These are phyloP conservation scores for Cyprinodon variegatus DNA, from an alignment of 2,113 vertebrate species.

Conservation along the genomic window DNA sequence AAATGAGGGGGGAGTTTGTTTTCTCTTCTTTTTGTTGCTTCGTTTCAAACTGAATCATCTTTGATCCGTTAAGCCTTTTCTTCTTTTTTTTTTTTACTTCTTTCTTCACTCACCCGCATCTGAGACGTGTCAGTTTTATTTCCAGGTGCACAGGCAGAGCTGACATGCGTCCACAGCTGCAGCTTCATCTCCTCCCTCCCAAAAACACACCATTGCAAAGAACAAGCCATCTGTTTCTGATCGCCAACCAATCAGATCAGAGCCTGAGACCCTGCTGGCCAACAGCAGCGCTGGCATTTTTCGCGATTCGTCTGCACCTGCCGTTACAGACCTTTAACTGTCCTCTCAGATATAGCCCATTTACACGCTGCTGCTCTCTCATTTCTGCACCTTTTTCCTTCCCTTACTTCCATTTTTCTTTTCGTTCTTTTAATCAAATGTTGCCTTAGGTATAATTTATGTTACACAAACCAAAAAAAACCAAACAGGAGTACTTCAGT, in stretches of 20 bases:
- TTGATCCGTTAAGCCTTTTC: slow-evolving; percentile 9
- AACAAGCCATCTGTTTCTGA: slow-evolving; percentile 65
- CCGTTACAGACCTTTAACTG: slow-evolving; percentile 42
- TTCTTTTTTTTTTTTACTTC: background rate
- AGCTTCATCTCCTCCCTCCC: too few species aligned
- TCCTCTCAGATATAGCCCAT: slow-evolving; percentile 22
- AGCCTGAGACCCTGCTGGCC: slow-evolving; percentile 18
- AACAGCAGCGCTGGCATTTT: slow-evolving; percentile 29
- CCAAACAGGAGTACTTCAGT: slow-evolving; percentile 69
- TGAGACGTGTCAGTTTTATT: background rate
- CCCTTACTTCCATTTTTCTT: slow-evolving; percentile 6
- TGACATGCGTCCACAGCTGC: too few species aligned
- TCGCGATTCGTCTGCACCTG: slow-evolving; percentile 52
- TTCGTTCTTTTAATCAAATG: slow-evolving; percentile 50
- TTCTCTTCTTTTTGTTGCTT: slow-evolving; percentile 14
- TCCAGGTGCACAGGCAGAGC: too few species aligned
- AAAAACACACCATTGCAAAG: slow-evolving; percentile 27
- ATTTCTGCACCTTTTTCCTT: slow-evolving; percentile 13
- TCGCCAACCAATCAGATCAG: slow-evolving; percentile 49
- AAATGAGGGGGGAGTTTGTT: slow-evolving; percentile 16
- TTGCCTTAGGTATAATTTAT: slow-evolving; percentile 84
- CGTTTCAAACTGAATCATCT: background rate
- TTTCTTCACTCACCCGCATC: background rate
- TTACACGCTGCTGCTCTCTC: slow-evolving; percentile 48
- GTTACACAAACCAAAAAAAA: slow-evolving; percentile 84